Conservation (phyloP, 2,797 vertebrate species). For the Aulostomus chinensis region DNA sequence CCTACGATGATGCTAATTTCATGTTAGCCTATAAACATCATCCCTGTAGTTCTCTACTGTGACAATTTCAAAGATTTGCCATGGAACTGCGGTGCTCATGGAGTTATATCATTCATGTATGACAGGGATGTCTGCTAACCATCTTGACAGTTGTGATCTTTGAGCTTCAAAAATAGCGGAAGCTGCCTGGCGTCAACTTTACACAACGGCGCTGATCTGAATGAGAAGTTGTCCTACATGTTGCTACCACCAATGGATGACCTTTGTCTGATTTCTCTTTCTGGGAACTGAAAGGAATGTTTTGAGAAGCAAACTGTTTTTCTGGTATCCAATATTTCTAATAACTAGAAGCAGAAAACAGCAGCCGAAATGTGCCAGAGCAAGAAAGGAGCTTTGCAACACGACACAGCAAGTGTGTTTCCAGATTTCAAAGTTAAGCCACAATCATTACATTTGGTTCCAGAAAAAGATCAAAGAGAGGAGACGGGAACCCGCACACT, state of each 20-base stretch:
- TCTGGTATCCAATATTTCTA: too few species aligned
- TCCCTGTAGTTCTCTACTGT: too few species aligned
- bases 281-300: too few species aligned
- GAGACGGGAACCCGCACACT: conserved; percentile 47
- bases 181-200: too few species aligned
- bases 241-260: too few species aligned
- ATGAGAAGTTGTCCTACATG: too few species aligned
- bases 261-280: too few species aligned
- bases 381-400: conserved; percentile 39
- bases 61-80: conserved; percentile 1
- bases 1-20: too few species aligned
- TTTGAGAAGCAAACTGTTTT: too few species aligned
- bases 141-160: conserved; percentile 2
- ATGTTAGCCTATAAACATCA: too few species aligned
- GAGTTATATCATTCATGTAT: conserved; percentile 5
- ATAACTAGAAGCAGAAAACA: conserved; percentile 21
- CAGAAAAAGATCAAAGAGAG: conserved; percentile 74
- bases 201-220: too few species aligned
- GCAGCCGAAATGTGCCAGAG: conserved; percentile 24
- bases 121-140: conserved; percentile 4
- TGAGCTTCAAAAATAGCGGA: conserved; percentile 6
- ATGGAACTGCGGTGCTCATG: background rate
- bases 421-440: conserved; percentile 74
- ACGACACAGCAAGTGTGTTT: conserved; percentile 56
- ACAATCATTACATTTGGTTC: conserved; percentile 76